phyloP scores from a whole-genome alignment of 2,797 vertebrate species.

The Prionace glauca region DNA sequence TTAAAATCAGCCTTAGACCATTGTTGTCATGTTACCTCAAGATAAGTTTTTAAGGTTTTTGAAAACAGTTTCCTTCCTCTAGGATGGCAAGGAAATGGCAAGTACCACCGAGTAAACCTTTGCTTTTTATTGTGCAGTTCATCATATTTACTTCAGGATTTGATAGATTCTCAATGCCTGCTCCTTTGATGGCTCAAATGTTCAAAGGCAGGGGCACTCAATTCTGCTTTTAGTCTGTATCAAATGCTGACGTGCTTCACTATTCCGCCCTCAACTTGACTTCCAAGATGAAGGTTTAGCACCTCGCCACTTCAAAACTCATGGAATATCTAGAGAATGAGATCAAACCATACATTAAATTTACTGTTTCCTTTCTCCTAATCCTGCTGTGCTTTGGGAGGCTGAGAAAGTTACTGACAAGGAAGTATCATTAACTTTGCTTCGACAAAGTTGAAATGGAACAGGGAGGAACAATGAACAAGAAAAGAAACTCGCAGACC shows the following conservation, averaged over 20 bases:
- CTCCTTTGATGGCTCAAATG: background rate
- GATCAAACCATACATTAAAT: constrained; percentile 21
- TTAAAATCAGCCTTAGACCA: background rate
- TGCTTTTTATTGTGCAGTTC: background rate
- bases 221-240: constrained; percentile 5
- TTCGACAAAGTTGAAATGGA: background rate
- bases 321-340: constrained; percentile 29
- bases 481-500: background rate
- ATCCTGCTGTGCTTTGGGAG: constrained; percentile 38
- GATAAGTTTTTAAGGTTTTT: background rate
- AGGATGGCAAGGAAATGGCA: constrained; percentile 17
- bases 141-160: background rate
- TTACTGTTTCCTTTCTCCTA: constrained; percentile 32
- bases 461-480: constrained; percentile 16
- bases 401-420: constrained; percentile 16
- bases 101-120: constrained; percentile 23
- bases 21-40: background rate
- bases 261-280: constrained; percentile 9
- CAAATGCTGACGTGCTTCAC: background rate
- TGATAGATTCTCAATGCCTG: background rate
- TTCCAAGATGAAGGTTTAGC: constrained; percentile 30
- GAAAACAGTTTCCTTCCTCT: background rate
- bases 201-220: background rate
- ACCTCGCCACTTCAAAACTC: constrained; percentile 23
- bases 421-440: constrained; percentile 32